Base-by-base conservation (phyloP, 2,797 vertebrate species). In the Manis javanica region DNA sequence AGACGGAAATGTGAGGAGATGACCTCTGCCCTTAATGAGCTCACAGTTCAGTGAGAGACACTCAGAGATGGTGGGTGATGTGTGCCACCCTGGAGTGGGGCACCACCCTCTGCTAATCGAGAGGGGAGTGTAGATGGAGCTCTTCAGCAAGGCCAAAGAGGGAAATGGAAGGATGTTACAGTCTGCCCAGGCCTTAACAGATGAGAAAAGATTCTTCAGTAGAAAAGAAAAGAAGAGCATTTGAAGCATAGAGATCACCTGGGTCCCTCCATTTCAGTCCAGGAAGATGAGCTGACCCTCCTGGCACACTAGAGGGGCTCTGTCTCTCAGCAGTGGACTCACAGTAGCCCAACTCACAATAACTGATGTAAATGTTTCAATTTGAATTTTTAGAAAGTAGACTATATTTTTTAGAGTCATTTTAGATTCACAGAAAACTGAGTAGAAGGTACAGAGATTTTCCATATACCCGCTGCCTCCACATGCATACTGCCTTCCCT, bases 401-500 rank as follows among this genome's bases (percentile, higher is more conserved):
- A 51, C 26, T 89, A 75, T 69, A 71, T 72, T 75, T 68, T 53
- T 68, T 4, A 59, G 16, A 77, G 26, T 29, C 85, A 3, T 83
- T 96, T 87, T 87, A 64, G 26, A 68, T 83, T 95, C 53, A 26
- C 16, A 61, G 26, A 84, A 88, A 91, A 71, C n/a, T 64, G 55
- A 78, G 39, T 46, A 49, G 69, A 83, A 61, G 78, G 31, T 57
- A 75, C 26, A 66, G 55, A 84, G 13, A 57, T 49, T 66, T 64
- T 55, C 26, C 16, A 12, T 7, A 18, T 82, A 61, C 6, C 53
- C 26, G 21, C 26, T 59, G 21, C 4, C 29, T 31, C 37, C 21
- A 34, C 31, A 24, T 31, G 71, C 7, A n/a, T 14, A 24, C 37
- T 46, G 11, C 15, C 13, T 79, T 23, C 14, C 12, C 13, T 0